Evolutionary conservation across 2,888 invertebrate species (phyloP).

Genomic region (Petrolisthes cinctipes): DNA sequence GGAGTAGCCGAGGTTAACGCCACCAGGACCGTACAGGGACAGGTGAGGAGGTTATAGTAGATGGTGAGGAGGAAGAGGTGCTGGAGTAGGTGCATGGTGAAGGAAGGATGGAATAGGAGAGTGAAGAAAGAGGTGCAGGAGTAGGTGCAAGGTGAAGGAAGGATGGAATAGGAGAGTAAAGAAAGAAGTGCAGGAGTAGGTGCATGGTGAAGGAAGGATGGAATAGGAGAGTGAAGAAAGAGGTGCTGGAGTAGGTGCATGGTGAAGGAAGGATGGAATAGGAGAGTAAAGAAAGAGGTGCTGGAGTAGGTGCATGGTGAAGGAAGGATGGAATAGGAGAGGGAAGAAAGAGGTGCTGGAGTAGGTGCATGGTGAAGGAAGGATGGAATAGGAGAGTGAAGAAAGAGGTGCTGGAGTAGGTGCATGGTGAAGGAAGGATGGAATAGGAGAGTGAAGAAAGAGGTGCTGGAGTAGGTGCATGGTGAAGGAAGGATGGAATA

Average conservation of each 20-base stretch:
- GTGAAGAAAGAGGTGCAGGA: not conserved
- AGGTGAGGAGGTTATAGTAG: constrained; percentile 21
- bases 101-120: not conserved
- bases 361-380: not conserved
- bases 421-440: not conserved
- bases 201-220: too few species aligned
- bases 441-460: not conserved
- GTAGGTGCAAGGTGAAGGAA: not conserved
- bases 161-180: not conserved
- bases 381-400: not conserved
- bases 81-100: not conserved
- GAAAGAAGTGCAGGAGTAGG: not conserved
- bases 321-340: not conserved
- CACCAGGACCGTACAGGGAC: constrained; percentile 11
- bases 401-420: not conserved
- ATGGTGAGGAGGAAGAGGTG: not conserved
- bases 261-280: not conserved
- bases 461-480: too few species aligned
- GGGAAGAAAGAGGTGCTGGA: not conserved
- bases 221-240: not conserved
- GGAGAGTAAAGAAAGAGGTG: not conserved
- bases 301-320: not conserved
- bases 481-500: too few species aligned
- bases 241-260: not conserved
- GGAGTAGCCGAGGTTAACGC: constrained; percentile 17